Conservation (phyloP, 2,888 invertebrate genomes). For the Troilus luridus region DNA sequence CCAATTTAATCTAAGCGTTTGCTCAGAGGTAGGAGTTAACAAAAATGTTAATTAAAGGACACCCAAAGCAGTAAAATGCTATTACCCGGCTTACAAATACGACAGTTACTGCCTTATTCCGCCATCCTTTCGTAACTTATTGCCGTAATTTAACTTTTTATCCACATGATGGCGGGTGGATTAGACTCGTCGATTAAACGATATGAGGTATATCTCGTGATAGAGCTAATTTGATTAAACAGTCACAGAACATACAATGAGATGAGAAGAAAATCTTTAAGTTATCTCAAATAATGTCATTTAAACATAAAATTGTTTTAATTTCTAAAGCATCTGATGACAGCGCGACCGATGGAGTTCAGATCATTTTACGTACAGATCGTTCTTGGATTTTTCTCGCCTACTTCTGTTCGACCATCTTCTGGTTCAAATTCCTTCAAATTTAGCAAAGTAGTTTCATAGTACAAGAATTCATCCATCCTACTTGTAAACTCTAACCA, state of each 20-base stretch:
- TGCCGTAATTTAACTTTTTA: background rate
- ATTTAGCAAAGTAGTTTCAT: too few relatives aligned
- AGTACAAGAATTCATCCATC: too few relatives aligned
- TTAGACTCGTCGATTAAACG: background rate
- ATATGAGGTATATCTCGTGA: background rate
- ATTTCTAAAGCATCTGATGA: too few relatives aligned
- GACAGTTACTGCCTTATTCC: background rate
- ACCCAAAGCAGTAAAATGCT: background rate
- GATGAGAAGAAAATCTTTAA: background rate
- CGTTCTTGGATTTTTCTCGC: too few relatives aligned
- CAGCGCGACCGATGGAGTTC: too few relatives aligned
- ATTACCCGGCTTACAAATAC: background rate
- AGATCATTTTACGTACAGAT: too few relatives aligned
- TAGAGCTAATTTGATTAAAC: conserved; percentile 1
- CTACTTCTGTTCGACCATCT: too few relatives aligned
- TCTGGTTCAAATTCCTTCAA: too few relatives aligned
- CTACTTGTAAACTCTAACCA: too few relatives aligned
- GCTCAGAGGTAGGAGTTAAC: background rate
- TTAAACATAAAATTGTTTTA: background rate
- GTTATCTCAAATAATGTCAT: background rate
- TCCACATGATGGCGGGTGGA: background rate
- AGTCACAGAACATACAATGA: background rate
- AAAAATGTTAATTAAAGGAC: background rate
- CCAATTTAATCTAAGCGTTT: background rate
- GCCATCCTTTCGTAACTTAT: conserved; percentile 17